Evolutionary conservation across 1,140 invertebrate species (phyloP).

Genomic region (Apis dorsata): DNA sequence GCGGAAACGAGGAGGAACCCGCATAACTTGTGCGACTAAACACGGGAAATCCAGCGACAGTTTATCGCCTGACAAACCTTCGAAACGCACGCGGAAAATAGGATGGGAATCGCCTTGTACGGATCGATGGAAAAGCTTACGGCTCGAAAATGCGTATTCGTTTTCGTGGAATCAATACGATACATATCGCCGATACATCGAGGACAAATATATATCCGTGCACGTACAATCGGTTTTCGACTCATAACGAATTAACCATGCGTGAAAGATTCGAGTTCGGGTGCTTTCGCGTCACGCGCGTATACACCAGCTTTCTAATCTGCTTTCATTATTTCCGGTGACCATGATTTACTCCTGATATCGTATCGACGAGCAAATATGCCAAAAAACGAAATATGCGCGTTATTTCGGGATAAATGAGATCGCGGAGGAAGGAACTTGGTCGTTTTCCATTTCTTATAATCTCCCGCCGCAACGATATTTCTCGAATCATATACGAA

Average conservation of each 20-base stretch:
- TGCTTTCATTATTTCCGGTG: conserved; percentile 63
- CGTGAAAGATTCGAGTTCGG: conserved; percentile 53
- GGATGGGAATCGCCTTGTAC: neutral
- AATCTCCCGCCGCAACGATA: conserved; percentile 28
- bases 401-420: conserved; percentile 52
- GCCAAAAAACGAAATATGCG: conserved; percentile 44
- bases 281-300: conserved; percentile 51
- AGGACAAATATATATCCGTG: conserved; percentile 15
- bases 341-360: conserved; percentile 61
- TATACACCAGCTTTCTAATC: conserved; percentile 62
- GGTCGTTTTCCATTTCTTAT: conserved; percentile 35
- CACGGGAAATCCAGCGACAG: neutral
- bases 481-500: conserved; percentile 23
- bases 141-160: neutral
- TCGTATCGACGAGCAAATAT: conserved; percentile 51
- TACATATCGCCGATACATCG: neutral
- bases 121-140: neutral
- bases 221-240: conserved; percentile 35
- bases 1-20: conserved; percentile 7
- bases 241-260: conserved; percentile 54
- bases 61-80: neutral
- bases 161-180: neutral
- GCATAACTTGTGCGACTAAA: conserved; percentile 15
- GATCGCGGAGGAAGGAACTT: conserved; percentile 30
- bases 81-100: neutral